Percentiles rank a stretch among this genome's conserved stretches.
phyloP scores from a whole-genome alignment of 1,140 invertebrate genomes.

The Manduca sexta region DNA sequence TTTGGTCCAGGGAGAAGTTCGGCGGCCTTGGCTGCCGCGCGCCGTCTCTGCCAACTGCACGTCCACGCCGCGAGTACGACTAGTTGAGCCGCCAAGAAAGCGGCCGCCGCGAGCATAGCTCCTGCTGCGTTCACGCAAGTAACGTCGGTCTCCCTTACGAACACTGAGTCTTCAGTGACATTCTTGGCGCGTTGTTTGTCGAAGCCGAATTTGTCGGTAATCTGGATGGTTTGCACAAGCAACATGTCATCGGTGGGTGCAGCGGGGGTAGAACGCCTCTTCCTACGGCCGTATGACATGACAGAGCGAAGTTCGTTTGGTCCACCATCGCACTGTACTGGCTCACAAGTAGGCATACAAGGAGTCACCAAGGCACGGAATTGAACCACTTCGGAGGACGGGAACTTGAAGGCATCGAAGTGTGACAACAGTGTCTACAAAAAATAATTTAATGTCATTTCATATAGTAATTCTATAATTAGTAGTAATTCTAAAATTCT shows the following conservation, averaged over 20 bases:
- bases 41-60: conserved; percentile 86
- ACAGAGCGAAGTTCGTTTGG: conserved; percentile 87
- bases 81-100: conserved; percentile 88
- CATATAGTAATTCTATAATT: no score
- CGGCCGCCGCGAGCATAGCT: conserved; percentile 84
- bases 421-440: conserved; percentile 88
- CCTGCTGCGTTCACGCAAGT: conserved; percentile 85
- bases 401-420: conserved; percentile 97
- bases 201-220: conserved; percentile 93
- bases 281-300: conserved; percentile 85
- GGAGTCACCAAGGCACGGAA: conserved; percentile 95
- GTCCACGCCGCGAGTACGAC: conserved; percentile 88
- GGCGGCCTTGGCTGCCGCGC: conserved; percentile 74
- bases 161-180: conserved; percentile 74
- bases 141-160: conserved; percentile 71
- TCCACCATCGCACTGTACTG: conserved; percentile 89
- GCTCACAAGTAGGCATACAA: conserved; percentile 93
- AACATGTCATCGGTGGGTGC: conserved; percentile 85
- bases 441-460: conserved; percentile 7
- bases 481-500: not conserved
- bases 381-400: conserved; percentile 94
- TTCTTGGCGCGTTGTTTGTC: conserved; percentile 75
- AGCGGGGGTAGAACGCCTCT: conserved; percentile 74
- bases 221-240: conserved; percentile 92
- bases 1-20: conserved; percentile 65